A percentile compares a stretch with the other conserved stretches of the same genome.
Conservation (phyloP, 2,797 vertebrate species). For the Hafferia zeledoni region DNA sequence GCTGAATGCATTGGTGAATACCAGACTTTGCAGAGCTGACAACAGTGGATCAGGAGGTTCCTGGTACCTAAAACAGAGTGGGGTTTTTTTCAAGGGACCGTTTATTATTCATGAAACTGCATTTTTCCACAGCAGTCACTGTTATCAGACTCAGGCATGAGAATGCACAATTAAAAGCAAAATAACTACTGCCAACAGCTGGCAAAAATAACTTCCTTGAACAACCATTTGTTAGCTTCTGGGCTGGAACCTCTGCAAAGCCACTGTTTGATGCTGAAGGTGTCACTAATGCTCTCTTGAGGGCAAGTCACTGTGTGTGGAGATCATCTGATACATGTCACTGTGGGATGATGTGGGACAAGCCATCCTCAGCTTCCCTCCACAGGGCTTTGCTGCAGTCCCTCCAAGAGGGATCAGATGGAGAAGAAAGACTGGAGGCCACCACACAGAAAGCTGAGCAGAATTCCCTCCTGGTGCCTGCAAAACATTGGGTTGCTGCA, state of each 20-base stretch:
- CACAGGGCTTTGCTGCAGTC: not conserved
- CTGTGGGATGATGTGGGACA: not conserved
- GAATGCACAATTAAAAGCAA: constrained; percentile 23
- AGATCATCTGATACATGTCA: not conserved
- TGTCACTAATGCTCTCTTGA: not conserved
- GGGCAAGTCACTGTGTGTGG: not conserved
- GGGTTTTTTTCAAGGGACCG: not conserved
- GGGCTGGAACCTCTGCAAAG: not conserved
- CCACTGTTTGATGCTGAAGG: not conserved
- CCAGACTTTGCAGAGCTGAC: constrained; percentile 1
- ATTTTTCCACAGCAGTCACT: not conserved
- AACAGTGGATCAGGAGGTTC: not conserved
- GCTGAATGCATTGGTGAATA: not conserved
- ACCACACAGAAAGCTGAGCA: not conserved
- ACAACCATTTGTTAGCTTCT: not conserved
- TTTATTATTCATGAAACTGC: constrained; percentile 35
- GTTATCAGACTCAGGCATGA: constrained; percentile 1
- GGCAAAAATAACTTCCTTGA: constrained; percentile 17
- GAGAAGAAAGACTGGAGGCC: not conserved
- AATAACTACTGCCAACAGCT: constrained; percentile 35
- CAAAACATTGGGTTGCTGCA: not conserved
- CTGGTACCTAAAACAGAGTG: not conserved
- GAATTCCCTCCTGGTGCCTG: not conserved
- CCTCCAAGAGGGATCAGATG: not conserved
- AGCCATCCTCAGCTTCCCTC: not conserved